Evolutionary conservation across 2,113 vertebrate species (phyloP).

Genomic region (human): GRCh38 chrX:112307001-112307500

Average conservation of each 20-base stretch:
- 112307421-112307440: not conserved
- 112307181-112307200: not conserved
- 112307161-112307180: not conserved
- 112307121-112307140: not conserved
- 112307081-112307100: not conserved
- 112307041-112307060: not conserved
- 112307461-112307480: not conserved
- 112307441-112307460: not conserved
- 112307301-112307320: not conserved
- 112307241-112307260: not conserved
- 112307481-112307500: not conserved
- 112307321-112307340: not conserved
- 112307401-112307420: not conserved
- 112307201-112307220: not conserved
- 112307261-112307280: not conserved
- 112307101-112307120: not conserved
- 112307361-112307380: not conserved
- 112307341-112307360: not conserved
- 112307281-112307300: not conserved
- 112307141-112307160: not conserved
- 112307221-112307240: not conserved
- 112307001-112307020: not conserved
- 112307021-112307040: not conserved
- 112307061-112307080: not conserved
- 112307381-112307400: not conserved